Evolutionary conservation across 2,797 vertebrate genomes (phyloP).

Genomic region (Diceros bicornis): DNA sequence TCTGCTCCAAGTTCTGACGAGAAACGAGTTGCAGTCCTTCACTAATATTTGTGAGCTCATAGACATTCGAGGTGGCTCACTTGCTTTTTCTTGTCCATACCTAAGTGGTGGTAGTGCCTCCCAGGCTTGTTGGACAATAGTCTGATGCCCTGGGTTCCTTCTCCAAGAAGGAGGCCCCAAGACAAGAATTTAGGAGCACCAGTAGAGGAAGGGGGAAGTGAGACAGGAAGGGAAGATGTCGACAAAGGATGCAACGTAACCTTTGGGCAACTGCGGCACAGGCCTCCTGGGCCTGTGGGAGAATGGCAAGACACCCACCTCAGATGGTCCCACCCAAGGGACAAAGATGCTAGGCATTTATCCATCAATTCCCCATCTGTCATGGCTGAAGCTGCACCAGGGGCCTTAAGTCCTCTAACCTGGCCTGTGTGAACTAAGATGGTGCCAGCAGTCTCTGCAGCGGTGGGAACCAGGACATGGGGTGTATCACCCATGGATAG

Average conservation of each 20-base stretch:
- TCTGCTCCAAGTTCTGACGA: neutral
- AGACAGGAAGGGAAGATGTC: neutral
- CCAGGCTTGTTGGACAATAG: neutral
- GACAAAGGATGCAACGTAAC: neutral
- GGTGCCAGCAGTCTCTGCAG: neutral
- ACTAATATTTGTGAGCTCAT: neutral
- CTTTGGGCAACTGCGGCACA: neutral
- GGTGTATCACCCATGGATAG: no score
- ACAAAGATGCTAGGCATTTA: neutral
- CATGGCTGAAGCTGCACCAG: neutral
- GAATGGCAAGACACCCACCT: no score
- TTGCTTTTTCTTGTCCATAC: neutral
- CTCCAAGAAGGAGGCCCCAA: neutral
- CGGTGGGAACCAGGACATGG: neutral
- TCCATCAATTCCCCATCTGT: neutral
- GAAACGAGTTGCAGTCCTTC: neutral
- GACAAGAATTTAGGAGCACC: neutral
- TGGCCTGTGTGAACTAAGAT: neutral
- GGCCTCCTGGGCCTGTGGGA: neutral
- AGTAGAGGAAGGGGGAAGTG: neutral
- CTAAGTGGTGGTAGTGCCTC: neutral
- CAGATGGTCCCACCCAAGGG: neutral
- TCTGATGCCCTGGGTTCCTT: neutral
- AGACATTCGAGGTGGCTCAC: fast-evolving
- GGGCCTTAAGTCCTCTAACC: neutral